Evolutionary conservation across 1,140 invertebrate genomes (phyloP).

Genomic region (Pachypeltis micranthus): DNA sequence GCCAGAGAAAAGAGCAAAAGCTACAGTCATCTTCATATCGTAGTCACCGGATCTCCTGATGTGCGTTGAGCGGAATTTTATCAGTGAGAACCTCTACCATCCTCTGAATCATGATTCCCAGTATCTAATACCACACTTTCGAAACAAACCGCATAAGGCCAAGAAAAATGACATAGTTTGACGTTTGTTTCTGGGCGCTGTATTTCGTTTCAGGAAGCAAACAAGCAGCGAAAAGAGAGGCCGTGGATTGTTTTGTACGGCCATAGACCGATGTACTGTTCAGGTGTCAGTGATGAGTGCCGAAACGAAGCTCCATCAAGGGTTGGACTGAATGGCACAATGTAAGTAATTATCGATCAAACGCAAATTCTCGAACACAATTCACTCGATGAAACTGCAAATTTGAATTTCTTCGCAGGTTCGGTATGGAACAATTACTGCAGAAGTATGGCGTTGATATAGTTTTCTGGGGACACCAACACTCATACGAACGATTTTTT

Average conservation of each 20-base stretch:
- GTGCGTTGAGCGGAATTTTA: too few species aligned
- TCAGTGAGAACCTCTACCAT: too few species aligned
- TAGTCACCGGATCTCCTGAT: too few species aligned
- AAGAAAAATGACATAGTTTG: too few species aligned
- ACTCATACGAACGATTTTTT: constrained; percentile 87
- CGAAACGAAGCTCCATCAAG: constrained; percentile 58
- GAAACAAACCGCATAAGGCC: too few species aligned
- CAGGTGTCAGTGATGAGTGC: constrained; percentile 76
- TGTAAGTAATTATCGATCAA: neutral
- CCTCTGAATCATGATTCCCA: too few species aligned
- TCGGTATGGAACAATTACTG: constrained; percentile 70
- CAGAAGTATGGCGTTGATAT: constrained; percentile 81
- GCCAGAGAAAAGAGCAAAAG: too few species aligned
- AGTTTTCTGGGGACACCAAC: constrained; percentile 88
- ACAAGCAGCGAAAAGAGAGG: constrained; percentile 44
- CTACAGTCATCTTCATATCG: too few species aligned
- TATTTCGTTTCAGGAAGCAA: too few species aligned
- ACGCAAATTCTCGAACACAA: neutral
- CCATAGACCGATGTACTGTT: constrained; percentile 97
- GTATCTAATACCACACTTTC: too few species aligned
- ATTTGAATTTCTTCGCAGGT: constrained; percentile 29
- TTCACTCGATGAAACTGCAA: neutral
- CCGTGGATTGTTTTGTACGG: constrained; percentile 92
- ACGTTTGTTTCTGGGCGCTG: too few species aligned
- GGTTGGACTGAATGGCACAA: constrained; percentile 42